Base-by-base conservation (phyloP, 2,888 invertebrate species). In the Pristionchus exspectatus region DNA sequence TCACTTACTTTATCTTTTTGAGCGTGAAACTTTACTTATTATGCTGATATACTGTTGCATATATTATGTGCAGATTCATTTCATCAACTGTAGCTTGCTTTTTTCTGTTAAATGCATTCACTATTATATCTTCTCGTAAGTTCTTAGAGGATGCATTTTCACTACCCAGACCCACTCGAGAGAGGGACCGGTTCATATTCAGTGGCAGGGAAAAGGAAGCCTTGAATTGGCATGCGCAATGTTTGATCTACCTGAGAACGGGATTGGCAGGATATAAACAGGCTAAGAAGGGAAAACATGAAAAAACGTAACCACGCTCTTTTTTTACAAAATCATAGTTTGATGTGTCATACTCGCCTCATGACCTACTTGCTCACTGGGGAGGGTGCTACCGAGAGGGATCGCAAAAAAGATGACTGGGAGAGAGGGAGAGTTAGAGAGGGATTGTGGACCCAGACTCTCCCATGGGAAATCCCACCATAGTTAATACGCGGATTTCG, bases 371-470 rank as follows among this genome's bases (percentile, higher is more conserved):
- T 81, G 33, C 81, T 81, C 81, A 54, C 14, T 1, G 81, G 33
- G 72, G 81, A 21, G 27, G 44, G 44, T 0, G 27, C 54, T 81
- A 81, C 44, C 50, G 81, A 81, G 74, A 38, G 74, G 38, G 74
- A 74, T 50, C 81, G 50, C n/a, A 38, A 81, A 81, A 74, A 81
- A 81, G 50, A 81, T 54, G 81, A 81, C 81, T 81, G 81, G 50
- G 30, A 44, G 77, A 77, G 38, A 21, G 77, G 77, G 9, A 77
- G 81, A 81, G 50, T 12, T 14, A 27, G 81, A 54, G 81, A 54
- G 81, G 81, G 81, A 44, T 21, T n/a, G 44, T 38, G 44, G n/a
- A 54, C 24, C 50, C 30, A 44, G 33, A 18, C 30, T 21, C 38
- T 74, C 24, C 2, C 33, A 56, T 27, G 69, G 27, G n/a, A 81